Evolutionary conservation across 2,797 vertebrate genomes (phyloP), one percentile per base, ranked within the genome.

Genomic region (Onychomys arenicola): DNA sequence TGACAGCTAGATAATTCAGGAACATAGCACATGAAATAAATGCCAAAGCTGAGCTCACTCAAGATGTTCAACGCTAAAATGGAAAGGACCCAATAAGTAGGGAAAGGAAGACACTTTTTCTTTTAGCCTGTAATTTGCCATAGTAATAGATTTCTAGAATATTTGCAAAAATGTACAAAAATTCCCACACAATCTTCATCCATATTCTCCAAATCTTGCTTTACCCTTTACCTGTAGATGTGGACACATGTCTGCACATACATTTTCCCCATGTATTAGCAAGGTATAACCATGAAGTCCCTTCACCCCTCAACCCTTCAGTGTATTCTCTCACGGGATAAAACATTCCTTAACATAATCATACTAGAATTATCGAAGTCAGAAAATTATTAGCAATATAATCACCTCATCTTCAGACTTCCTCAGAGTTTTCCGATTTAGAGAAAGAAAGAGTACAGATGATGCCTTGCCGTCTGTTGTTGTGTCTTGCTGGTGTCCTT

Each of bases 181-280:
- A 94, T 88, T 78, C 19, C 52, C 21, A 71, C 63, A 80, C 34
- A 13, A 16, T 93, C 80, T 81, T 85, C 27, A 86, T 17, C 7
- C 29, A 90, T 32, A 77, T 92, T 95, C 77, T 92, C 63, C 8
- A 73, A 67, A 87, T 90, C 69, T 92, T 27, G 4, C 37, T 94
- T 87, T 90, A 65, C 81, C 71, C 32, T 88, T 52, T 34, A 59
- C 16, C 87, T n/a, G 5, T 16, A 67, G 21, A 27, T 86, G 21
- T 86, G 63, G 40, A 52, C 11, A 87, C 1, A n/a, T 8, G 23
- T 52, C 49, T 13, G 37, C 14, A 87, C 37, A 40, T 29, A 69
- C 32, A 67, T 9, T 32, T 52, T 8, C 17, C 55, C 82, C 8
- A 92, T 65, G 23, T 59, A 10, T 57, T 91, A 75, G 16, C 55